These are phyloP conservation scores for Sebastes kiyomatsui DNA, from an alignment of 2,797 vertebrate genomes.

Conservation along the genomic window DNA sequence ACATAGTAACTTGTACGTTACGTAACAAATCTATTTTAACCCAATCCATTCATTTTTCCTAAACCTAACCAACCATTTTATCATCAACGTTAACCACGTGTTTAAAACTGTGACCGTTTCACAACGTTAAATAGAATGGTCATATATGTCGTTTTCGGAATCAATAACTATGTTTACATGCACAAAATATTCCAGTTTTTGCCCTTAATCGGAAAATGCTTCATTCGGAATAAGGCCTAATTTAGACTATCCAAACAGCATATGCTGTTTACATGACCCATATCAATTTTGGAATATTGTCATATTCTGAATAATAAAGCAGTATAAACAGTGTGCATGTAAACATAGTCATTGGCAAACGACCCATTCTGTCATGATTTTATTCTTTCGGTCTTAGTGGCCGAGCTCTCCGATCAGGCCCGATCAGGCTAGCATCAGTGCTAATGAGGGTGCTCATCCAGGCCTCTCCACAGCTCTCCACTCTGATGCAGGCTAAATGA, in stretches of 20 bases:
- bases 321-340: too few species aligned
- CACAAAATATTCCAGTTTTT: too few species aligned
- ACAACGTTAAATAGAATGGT: not conserved
- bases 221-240: too few species aligned
- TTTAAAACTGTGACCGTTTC: not conserved
- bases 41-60: not conserved
- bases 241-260: too few species aligned
- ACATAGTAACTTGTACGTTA: not conserved
- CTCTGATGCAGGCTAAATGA: conserved; percentile 37
- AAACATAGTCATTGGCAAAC: not conserved
- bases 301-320: too few species aligned
- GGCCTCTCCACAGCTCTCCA: conserved; percentile 2
- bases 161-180: too few species aligned
- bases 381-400: not conserved
- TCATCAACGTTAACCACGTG: not conserved
- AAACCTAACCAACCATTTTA: not conserved
- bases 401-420: not conserved
- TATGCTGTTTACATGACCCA: too few species aligned
- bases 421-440: conserved; percentile 3
- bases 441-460: conserved; percentile 29
- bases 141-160: not conserved
- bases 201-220: too few species aligned
- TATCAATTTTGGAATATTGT: too few species aligned
- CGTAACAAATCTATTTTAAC: not conserved
- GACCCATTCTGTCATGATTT: not conserved